Percentiles rank a stretch among this genome's conserved stretches.
Conservation (phyloP, 2,113 vertebrate genomes). For the rabbit (Oryctolagus cuniculus) region DNA sequence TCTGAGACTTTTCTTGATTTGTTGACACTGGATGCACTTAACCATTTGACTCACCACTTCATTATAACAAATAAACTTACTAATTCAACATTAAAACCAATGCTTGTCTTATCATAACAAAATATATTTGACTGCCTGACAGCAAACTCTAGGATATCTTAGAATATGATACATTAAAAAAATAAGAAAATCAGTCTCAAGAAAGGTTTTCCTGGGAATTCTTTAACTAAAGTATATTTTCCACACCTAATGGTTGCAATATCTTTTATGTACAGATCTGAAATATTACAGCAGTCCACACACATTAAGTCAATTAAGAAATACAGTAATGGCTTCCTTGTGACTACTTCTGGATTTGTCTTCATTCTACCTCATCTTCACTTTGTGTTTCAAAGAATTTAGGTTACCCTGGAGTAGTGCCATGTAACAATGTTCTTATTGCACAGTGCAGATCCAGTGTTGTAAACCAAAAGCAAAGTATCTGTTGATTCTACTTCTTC, state of each 20-base stretch:
- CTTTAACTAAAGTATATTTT: neutral
- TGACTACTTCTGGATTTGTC: neutral
- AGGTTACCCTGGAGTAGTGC: neutral
- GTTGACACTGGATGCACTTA: neutral
- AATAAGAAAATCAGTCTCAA: neutral
- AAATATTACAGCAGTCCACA: neutral
- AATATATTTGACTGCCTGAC: neutral
- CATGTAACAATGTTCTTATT: neutral
- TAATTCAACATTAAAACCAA: neutral
- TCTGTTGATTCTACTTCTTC: neutral
- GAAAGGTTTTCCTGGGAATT: neutral
- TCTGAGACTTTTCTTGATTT: neutral
- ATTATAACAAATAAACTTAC: neutral
- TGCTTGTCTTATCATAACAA: slow-evolving; percentile 7
- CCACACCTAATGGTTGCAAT: neutral
- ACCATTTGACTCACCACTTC: neutral
- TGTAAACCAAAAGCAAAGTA: neutral
- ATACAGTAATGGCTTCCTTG: neutral
- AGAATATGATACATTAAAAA: neutral
- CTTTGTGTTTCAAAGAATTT: neutral
- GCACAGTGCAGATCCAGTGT: neutral
- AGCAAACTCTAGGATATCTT: neutral
- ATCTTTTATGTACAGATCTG: neutral
- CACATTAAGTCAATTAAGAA: neutral
- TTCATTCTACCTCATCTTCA: neutral